phyloP scores from a whole-genome alignment of 2,113 vertebrate species.

The Mohoua ochrocephala region DNA sequence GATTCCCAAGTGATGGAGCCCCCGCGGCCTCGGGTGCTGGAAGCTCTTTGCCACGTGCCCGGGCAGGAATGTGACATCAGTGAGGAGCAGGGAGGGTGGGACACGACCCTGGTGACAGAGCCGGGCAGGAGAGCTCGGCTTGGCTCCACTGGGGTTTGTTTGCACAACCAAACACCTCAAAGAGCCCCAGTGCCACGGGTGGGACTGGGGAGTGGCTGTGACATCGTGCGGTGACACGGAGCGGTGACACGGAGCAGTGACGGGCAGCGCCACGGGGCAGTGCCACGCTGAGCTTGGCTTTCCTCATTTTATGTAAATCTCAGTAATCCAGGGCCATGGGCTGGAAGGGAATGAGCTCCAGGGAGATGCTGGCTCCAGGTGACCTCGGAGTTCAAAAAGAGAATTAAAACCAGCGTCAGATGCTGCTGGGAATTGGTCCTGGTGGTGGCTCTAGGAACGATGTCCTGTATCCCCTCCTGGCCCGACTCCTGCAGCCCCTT shows the following conservation, averaged over 20 bases:
- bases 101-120: neutral
- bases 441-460: neutral
- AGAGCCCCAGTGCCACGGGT: neutral
- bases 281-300: neutral
- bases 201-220: neutral
- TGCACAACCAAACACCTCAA: neutral
- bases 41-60: neutral
- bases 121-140: neutral
- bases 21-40: neutral
- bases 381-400: neutral
- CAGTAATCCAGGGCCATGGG: neutral
- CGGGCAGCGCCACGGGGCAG: neutral
- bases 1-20: neutral
- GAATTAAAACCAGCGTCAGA: neutral
- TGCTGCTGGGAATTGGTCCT: neutral
- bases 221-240: neutral
- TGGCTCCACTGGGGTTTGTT: neutral
- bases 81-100: neutral
- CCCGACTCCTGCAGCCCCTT: too few relatives aligned
- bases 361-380: neutral
- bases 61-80: neutral
- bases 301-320: neutral
- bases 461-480: fast-evolving
- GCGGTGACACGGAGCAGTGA: neutral
- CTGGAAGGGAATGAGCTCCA: neutral